Evolutionary conservation across 1,140 invertebrate genomes (phyloP).

Genomic region (Drosophila bocki): DNA sequence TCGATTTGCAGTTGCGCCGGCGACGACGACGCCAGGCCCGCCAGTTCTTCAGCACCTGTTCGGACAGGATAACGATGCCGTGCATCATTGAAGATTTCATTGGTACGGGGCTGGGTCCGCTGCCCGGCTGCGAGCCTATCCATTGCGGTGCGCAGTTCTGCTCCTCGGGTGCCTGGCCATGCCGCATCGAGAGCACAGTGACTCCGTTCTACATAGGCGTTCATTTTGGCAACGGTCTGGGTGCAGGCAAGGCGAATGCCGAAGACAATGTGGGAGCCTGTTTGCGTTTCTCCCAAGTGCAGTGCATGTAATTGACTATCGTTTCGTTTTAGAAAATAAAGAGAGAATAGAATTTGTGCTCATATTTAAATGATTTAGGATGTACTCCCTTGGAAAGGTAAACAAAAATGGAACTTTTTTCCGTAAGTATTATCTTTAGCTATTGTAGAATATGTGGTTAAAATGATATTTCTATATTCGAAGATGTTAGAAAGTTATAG

Average conservation of each 20-base stretch:
- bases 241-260: slow-evolving; percentile 87
- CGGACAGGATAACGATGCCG: slow-evolving; percentile 91
- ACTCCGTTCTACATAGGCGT: slow-evolving; percentile 92
- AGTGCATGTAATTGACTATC: slow-evolving; percentile 86
- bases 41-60: slow-evolving; percentile 86
- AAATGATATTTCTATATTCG: too few relatives aligned
- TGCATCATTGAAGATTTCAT: slow-evolving; percentile 94
- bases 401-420: too few relatives aligned
- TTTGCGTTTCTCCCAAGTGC: slow-evolving; percentile 89
- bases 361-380: not conserved
- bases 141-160: slow-evolving; percentile 92
- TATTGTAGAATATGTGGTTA: too few relatives aligned
- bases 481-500: too few relatives aligned
- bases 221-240: slow-evolving; percentile 89
- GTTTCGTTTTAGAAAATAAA: slow-evolving; percentile 33
- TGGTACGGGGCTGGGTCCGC: slow-evolving; percentile 86
- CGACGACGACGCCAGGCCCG: slow-evolving; percentile 52
- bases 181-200: slow-evolving; percentile 90
- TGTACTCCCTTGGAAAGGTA: too few relatives aligned
- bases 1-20: slow-evolving; percentile 60
- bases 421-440: too few relatives aligned
- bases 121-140: slow-evolving; percentile 86
- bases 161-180: slow-evolving; percentile 86
- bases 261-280: slow-evolving; percentile 93
- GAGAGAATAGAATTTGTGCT: not conserved